phyloP scores from a whole-genome alignment of 2,888 invertebrate genomes.

The Sympetrum striolatum region DNA sequence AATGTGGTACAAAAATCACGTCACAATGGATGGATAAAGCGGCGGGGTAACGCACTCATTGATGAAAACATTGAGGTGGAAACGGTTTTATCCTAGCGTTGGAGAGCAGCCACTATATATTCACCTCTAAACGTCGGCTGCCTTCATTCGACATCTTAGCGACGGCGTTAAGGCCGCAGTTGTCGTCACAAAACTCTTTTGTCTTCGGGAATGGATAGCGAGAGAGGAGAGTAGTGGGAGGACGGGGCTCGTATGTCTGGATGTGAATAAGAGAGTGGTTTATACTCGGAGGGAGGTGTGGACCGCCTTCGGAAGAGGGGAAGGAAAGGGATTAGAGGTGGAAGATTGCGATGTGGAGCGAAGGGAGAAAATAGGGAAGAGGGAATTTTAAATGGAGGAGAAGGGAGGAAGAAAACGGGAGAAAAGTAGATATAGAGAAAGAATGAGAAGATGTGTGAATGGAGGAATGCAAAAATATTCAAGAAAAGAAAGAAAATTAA shows the following conservation, averaged over 20 bases:
- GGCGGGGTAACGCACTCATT: neutral
- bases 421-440: too few relatives aligned
- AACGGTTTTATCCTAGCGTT: neutral
- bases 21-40: too few relatives aligned
- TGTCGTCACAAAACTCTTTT: neutral
- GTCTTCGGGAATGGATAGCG: neutral
- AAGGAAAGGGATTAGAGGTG: neutral
- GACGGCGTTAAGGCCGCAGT: neutral
- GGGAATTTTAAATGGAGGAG: neutral
- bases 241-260: neutral
- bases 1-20: too few relatives aligned
- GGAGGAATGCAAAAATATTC: too few relatives aligned
- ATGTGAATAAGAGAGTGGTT: conserved; percentile 6
- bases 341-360: neutral
- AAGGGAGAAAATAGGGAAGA: neutral
- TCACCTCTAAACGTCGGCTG: neutral
- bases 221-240: neutral
- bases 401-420: neutral
- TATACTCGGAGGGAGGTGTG: neutral
- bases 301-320: neutral
- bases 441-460: too few relatives aligned
- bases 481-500: too few relatives aligned
- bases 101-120: neutral
- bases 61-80: neutral
- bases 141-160: neutral